phyloP scores from a whole-genome alignment of 2,797 vertebrate genomes.

The Buceros bicornis region DNA sequence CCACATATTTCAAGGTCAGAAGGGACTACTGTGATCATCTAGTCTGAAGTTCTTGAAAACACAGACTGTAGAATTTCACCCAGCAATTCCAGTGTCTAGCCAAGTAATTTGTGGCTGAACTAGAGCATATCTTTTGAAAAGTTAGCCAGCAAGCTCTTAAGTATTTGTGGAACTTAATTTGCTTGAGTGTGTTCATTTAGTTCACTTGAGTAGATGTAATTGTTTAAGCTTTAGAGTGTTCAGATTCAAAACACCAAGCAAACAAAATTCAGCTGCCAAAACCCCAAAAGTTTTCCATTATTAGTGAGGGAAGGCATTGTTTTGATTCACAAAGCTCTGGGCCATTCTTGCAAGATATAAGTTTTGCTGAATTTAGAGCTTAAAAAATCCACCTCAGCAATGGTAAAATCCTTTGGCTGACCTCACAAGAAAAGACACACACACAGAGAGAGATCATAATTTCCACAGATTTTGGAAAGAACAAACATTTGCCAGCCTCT shows the following conservation, averaged over 20 bases:
- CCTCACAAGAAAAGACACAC: background rate
- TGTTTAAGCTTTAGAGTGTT: background rate
- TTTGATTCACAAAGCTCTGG: constrained; percentile 21
- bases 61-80: constrained; percentile 42
- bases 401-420: constrained; percentile 64
- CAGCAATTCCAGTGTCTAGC: constrained; percentile 58
- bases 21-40: background rate
- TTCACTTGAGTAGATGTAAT: background rate
- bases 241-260: constrained; percentile 19
- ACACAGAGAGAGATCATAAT: constrained; percentile 1
- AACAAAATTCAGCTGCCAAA: constrained; percentile 34
- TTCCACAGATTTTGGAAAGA: constrained; percentile 45
- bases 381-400: background rate
- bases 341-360: background rate
- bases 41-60: constrained; percentile 21
- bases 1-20: constrained; percentile 32
- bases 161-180: background rate
- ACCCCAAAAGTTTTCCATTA: background rate
- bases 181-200: background rate
- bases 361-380: constrained; percentile 1
- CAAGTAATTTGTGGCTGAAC: constrained; percentile 62
- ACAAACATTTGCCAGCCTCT: background rate
- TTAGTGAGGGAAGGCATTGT: background rate
- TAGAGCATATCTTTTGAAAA: background rate
- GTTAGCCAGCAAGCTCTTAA: constrained; percentile 27